Evolutionary conservation across 1,140 invertebrate species (phyloP), one percentile per base, ranked within the genome.

Genomic region (Theocolax elegans): DNA sequence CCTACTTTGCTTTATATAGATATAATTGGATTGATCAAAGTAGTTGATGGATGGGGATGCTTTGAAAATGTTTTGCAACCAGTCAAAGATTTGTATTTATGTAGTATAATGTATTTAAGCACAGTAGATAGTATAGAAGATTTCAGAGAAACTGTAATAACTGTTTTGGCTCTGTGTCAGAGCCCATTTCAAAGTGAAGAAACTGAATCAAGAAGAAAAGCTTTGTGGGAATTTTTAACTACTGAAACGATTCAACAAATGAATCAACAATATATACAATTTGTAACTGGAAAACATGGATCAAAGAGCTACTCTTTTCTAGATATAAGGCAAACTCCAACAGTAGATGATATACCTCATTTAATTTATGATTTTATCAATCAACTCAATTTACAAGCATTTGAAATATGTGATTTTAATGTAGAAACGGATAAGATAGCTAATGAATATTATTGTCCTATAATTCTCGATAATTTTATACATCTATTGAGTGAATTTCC

Each of bases 11-110:
- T 71, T 56, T 51, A 56, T 1, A 49, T 71, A 40, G 68, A 71
- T 42, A 19, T 71, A 13, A 38, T 64, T n/a, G n/a, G 17, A 27
- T 19, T 71, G 21, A 71, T 71, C 27, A 71, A 65, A 38, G 53
- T 65, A 27, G 25, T 71, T 3, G 48, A 71, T 63, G 35, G 12
- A 35, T 71, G 68, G 68, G 1, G 17, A n/a, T 58, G 68, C 31
- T 71, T 71, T 65, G 42, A 71, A 46, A 58, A 65, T 49, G 31
- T 71, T 7, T 27, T 44, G n/a, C 68, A 71, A 59, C 7, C 51
- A 27, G 68, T 71, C 17, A 71, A 71, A 35, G 68, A 71, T 48
- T 71, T 71, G 6, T 71, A 71, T 38, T 29, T 71, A 21, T 71
- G 68, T 58, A 49, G 60, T 29, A 65, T 71, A 3, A 71, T 71